A percentile compares a stretch with the other conserved stretches of the same genome.
These are phyloP conservation scores for Pseudoatta argentina DNA, from an alignment of 1,140 invertebrate genomes.

Conservation along the genomic window DNA sequence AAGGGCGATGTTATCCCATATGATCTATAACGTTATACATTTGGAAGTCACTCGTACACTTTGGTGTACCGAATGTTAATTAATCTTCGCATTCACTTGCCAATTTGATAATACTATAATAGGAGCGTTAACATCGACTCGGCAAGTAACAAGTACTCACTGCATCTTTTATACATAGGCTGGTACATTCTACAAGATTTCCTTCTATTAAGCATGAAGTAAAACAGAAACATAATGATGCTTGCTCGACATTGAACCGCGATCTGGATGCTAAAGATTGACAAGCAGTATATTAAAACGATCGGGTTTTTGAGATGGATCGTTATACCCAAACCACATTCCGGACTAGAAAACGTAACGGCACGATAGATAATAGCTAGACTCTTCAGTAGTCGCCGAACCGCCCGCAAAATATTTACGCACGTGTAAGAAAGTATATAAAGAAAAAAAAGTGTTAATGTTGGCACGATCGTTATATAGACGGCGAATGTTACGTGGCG, in stretches of 20 bases:
- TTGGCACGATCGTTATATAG: constrained; percentile 47
- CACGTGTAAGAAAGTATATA: constrained; percentile 27
- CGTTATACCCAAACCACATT: constrained; percentile 61
- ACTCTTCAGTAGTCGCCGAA: constrained; percentile 49
- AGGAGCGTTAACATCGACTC: not conserved
- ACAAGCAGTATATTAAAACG: constrained; percentile 54
- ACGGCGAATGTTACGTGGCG: constrained; percentile 16
- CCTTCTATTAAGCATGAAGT: not conserved
- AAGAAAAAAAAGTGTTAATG: constrained; percentile 40
- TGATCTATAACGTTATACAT: not conserved
- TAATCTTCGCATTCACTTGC: constrained; percentile 7
- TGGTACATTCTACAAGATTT: not conserved
- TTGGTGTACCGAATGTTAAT: not conserved
- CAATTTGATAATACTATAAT: constrained; percentile 13
- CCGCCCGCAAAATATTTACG: not conserved
- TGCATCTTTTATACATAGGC: not conserved
- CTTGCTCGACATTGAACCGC: not conserved
- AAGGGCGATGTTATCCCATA: not conserved
- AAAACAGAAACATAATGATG: constrained; percentile 6
- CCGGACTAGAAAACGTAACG: constrained; percentile 64
- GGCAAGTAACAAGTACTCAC: not conserved
- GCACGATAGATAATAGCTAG: constrained; percentile 64
- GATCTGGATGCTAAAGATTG: constrained; percentile 16
- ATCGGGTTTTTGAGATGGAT: constrained; percentile 58
- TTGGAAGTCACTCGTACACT: not conserved